These are phyloP conservation scores for Drosophila kikkawai DNA, from an alignment of 1,140 invertebrate genomes.

Conservation along the genomic window DNA sequence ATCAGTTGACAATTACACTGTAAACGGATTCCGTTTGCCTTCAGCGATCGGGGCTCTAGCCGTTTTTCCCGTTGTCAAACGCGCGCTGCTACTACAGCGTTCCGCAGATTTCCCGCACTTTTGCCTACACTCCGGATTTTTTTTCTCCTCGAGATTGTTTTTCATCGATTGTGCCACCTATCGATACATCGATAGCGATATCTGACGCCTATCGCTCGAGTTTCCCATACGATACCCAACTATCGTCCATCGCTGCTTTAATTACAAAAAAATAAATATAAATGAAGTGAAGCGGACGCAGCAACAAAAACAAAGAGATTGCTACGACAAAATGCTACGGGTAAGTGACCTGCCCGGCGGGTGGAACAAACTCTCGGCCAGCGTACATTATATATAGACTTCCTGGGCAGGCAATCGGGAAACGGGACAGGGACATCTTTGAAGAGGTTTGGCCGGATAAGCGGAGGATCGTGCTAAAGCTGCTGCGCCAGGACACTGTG, in stretches of 20 bases:
- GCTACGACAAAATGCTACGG: conserved; percentile 60
- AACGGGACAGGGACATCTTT: conserved; percentile 87
- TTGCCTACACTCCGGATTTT: conserved; percentile 25
- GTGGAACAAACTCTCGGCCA: conserved; percentile 5
- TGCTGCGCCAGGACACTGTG: conserved; percentile 95
- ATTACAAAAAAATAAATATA: conserved; percentile 50
- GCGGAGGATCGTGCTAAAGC: conserved; percentile 95
- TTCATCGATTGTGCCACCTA: neutral
- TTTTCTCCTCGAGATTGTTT: conserved; percentile 16
- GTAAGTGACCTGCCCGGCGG: conserved; percentile 50
- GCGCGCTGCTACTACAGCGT: conserved; percentile 24
- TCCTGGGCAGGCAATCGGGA: conserved; percentile 71
- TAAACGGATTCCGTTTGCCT: conserved; percentile 1
- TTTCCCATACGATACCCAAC: conserved; percentile 9
- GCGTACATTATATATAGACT: conserved; percentile 8
- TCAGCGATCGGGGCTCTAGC: neutral
- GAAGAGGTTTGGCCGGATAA: conserved; percentile 98
- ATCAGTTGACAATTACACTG: conserved; percentile 34
- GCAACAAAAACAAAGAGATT: conserved; percentile 54
- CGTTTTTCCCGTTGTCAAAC: conserved; percentile 19
- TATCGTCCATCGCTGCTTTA: conserved; percentile 35
- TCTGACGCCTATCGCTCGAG: neutral
- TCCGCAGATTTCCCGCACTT: conserved; percentile 54
- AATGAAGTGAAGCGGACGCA: conserved; percentile 49
- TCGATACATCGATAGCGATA: conserved; percentile 7